Conservation (phyloP, 2,797 vertebrate genomes). For the Sphenodon punctatus region DNA sequence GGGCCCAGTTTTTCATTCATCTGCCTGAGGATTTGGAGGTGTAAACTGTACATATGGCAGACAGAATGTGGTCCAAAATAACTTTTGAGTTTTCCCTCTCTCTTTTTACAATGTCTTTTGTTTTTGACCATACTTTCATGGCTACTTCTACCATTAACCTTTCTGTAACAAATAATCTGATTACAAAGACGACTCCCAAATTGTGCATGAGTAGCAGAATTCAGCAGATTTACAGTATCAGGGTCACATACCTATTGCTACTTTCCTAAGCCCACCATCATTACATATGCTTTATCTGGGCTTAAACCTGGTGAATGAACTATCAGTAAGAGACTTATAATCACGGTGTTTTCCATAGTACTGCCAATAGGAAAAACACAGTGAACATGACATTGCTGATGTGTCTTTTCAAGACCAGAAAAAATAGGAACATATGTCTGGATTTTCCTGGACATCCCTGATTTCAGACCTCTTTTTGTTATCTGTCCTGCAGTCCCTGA, state of each 20-base stretch:
- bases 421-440: too few relatives aligned
- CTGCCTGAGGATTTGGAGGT: slow-evolving; percentile 4
- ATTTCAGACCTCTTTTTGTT: too few relatives aligned
- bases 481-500: too few relatives aligned
- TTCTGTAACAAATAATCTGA: not conserved
- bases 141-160: not conserved
- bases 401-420: too few relatives aligned
- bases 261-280: not conserved
- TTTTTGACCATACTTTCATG: not conserved
- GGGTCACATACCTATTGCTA: rapidly evolving
- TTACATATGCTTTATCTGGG: not conserved
- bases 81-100: rapidly evolving
- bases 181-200: not conserved
- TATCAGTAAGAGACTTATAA: too few relatives aligned
- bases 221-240: too few relatives aligned
- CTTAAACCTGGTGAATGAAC: too few relatives aligned
- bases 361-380: too few relatives aligned
- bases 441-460: too few relatives aligned
- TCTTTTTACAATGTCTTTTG: not conserved
- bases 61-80: not conserved
- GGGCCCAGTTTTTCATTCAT: not conserved
- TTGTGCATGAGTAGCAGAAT: not conserved
- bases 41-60: rapidly evolving
- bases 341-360: too few relatives aligned
- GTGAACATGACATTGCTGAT: too few relatives aligned